Percentiles rank a stretch among this genome's conserved stretches.
Evolutionary conservation across 2,797 vertebrate species (phyloP).

Genomic region (Clarias pachynema): DNA sequence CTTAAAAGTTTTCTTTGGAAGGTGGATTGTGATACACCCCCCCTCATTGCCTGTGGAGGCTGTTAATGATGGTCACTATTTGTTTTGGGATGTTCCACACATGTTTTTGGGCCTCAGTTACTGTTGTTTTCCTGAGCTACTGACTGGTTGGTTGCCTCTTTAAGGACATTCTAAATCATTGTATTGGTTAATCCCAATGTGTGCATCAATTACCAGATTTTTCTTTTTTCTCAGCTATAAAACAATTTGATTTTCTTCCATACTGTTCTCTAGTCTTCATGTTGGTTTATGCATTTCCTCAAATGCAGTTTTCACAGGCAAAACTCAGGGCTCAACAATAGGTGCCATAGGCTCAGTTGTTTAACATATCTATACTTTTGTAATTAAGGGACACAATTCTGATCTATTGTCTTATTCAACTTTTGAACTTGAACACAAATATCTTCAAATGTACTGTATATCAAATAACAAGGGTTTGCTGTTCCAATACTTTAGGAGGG

Average conservation of each 20-base stretch:
- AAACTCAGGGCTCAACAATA: neutral
- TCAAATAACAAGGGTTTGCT: neutral
- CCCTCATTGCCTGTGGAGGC: neutral
- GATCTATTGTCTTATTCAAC: neutral
- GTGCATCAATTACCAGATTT: neutral
- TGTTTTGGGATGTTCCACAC: neutral
- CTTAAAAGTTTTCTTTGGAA: neutral
- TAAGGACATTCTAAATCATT: neutral
- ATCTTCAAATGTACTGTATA: neutral
- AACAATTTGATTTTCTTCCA: neutral
- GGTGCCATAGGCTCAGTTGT: neutral
- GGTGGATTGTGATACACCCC: neutral
- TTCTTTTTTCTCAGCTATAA: neutral
- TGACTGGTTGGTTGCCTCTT: neutral
- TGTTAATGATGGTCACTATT: neutral
- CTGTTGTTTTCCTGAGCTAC: neutral
- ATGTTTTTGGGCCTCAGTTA: neutral
- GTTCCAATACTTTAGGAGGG: neutral
- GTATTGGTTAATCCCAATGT: neutral
- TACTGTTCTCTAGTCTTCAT: neutral
- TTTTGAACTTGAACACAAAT: neutral
- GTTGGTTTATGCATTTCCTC: neutral
- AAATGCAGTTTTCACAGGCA: neutral
- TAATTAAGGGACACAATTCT: neutral
- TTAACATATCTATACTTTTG: neutral